Percentiles rank a stretch among this genome's conserved stretches.
Conservation (phyloP, 2,888 invertebrate species). For the Agriopis leucophaearia region DNA sequence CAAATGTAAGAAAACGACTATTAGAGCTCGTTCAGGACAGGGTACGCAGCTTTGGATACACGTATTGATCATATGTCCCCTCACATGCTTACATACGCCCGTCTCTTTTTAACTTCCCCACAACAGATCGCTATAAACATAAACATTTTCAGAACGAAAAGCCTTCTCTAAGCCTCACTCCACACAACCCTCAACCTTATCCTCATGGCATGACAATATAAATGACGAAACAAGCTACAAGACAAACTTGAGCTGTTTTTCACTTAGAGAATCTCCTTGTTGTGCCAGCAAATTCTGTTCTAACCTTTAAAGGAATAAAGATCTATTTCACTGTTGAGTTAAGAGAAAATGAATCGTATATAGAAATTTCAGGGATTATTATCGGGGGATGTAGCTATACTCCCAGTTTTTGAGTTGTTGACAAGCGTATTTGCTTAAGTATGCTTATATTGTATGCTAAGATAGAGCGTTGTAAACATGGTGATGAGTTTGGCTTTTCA, state of each 20-base stretch:
- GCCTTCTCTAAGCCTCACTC: constrained; percentile 51
- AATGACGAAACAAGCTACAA: constrained; percentile 16
- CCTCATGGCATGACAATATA: neutral
- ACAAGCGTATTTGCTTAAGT: constrained; percentile 51
- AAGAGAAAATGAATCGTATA: constrained; percentile 79
- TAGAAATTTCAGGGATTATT: constrained; percentile 67
- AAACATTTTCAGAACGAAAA: constrained; percentile 69
- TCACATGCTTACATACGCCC: constrained; percentile 83
- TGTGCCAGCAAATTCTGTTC: constrained; percentile 83
- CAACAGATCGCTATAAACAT: constrained; percentile 85
- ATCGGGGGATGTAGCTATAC: constrained; percentile 54
- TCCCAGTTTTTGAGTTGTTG: constrained; percentile 68
- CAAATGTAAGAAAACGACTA: constrained; percentile 86
- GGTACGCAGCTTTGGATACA: constrained; percentile 62
- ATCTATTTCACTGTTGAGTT: constrained; percentile 79
- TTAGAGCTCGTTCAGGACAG: constrained; percentile 67
- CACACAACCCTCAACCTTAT: constrained; percentile 49
- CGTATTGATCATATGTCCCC: constrained; percentile 83
- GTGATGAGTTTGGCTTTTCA: constrained; percentile 58
- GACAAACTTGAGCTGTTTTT: constrained; percentile 47
- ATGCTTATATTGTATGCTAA: constrained; percentile 49
- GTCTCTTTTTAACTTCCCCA: constrained; percentile 85
- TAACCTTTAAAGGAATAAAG: constrained; percentile 84
- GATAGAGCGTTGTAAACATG: constrained; percentile 66
- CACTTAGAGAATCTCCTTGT: constrained; percentile 59